Percentiles rank a stretch among this genome's conserved stretches.
phyloP scores from a whole-genome alignment of 2,888 invertebrate species.

The Petrolisthes cinctipes region DNA sequence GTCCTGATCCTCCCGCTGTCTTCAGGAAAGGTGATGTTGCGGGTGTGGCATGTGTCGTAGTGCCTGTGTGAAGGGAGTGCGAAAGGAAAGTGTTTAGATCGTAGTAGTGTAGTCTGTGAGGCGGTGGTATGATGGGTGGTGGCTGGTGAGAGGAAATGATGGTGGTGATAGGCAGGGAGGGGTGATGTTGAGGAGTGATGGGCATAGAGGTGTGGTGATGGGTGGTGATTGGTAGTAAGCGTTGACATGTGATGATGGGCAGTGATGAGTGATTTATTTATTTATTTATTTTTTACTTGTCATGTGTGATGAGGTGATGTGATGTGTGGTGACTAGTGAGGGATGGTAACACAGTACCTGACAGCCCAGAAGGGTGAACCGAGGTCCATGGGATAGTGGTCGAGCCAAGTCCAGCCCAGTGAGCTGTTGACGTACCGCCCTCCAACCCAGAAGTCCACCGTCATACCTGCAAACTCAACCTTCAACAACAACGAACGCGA shows the following conservation, averaged over 20 bases:
- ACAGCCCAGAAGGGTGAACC: conserved; percentile 39
- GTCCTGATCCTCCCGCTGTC: neutral
- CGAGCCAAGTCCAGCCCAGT: conserved; percentile 24
- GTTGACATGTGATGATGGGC: too few species aligned
- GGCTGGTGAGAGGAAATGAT: too few species aligned
- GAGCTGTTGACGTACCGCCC: conserved; percentile 12
- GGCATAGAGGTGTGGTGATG: too few species aligned
- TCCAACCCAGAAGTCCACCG: conserved; percentile 29
- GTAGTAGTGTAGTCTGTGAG: too few species aligned
- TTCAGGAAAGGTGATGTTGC: conserved; percentile 18
- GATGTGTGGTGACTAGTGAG: neutral
- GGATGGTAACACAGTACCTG: neutral
- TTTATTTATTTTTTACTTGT: neutral
- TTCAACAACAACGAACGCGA: too few species aligned
- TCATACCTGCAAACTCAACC: conserved; percentile 12
- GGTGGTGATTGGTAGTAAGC: too few species aligned
- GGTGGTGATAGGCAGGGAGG: too few species aligned
- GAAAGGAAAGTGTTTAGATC: too few species aligned
- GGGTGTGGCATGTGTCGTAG: conserved; percentile 4
- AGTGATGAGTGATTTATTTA: too few species aligned
- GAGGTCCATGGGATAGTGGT: conserved; percentile 15
- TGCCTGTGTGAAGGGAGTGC: neutral
- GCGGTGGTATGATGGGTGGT: too few species aligned
- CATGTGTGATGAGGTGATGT: neutral
- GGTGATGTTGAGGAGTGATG: too few species aligned